Conservation (phyloP, 1,140 invertebrate genomes). For the Drosophila murphyi region DNA sequence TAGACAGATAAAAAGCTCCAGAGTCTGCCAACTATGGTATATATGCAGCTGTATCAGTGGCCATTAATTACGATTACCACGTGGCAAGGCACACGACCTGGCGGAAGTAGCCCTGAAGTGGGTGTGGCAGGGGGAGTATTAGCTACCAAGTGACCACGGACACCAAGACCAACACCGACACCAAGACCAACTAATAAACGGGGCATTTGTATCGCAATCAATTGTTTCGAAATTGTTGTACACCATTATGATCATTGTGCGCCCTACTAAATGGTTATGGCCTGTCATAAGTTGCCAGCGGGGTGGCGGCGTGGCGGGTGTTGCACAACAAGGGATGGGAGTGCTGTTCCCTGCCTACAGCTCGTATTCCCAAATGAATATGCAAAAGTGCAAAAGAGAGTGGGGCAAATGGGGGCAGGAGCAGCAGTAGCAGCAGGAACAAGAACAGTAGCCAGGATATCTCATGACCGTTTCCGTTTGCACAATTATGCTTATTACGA, state of each 20-base stretch:
- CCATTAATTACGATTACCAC: conserved; percentile 82
- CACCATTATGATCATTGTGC: conserved; percentile 76
- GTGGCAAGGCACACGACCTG: conserved; percentile 78
- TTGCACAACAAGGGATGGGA: conserved; percentile 4
- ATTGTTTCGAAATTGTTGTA: conserved; percentile 83
- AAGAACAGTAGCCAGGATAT: conserved; percentile 55
- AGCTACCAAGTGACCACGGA: conserved; percentile 35
- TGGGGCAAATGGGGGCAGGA: neutral
- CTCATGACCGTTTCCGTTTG: conserved; percentile 79
- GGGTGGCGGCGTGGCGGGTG: conserved; percentile 33
- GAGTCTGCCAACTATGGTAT: conserved; percentile 44
- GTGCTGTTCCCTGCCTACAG: conserved; percentile 8
- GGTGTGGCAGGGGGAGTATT: conserved; percentile 19
- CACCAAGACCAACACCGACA: conserved; percentile 11
- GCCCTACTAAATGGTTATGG: conserved; percentile 77
- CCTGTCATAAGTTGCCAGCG: conserved; percentile 78
- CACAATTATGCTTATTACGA: conserved; percentile 83
- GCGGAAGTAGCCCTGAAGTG: conserved; percentile 57
- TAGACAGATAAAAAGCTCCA: neutral
- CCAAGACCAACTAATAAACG: conserved; percentile 72
- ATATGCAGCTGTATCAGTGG: conserved; percentile 58
- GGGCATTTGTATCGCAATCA: conserved; percentile 81
- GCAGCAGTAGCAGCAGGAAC: neutral
- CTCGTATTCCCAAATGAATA: conserved; percentile 78
- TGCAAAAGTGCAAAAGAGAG: conserved; percentile 63